Evolutionary conservation across 2,797 vertebrate genomes (phyloP), one percentile per base, ranked within the genome.

Genomic region (Sebastiscus albofasciatus): DNA sequence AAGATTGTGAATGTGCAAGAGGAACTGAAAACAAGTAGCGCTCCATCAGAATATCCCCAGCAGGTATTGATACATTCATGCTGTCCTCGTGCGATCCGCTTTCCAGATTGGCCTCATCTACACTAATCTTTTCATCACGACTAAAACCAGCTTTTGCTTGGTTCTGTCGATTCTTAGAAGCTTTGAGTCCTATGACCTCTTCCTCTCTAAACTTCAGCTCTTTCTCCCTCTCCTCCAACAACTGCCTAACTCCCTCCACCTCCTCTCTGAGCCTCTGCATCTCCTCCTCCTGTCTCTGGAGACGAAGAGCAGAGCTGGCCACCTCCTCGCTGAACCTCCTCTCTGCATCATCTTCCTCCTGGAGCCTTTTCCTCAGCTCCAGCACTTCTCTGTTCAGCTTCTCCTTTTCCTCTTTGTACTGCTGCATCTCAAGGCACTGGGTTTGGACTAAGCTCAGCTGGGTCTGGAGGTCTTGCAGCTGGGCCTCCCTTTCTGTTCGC

Each of bases 321-420:
- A 83, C 80, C 58, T 94, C 90, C 33, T 76, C 79, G 10, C 86
- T 90, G 20, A 78, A 81, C 56, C 81, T 94, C 49, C 26, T 88
- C 46, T 10, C 46, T 16, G 46, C 67, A 72, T 93, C 88, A 59
- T 90, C 85, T 55, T 95, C 95, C 64, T 91, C 77, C 56, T 86
- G 80, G 56, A 72, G 88, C 60, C 72, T 95, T 71, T 86, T 89
- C 70, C 91, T 95, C 85, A 97, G 92, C 72, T 95, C 89, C 20
- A 86, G 64, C 33, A 96, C 93, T 73, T 97, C 95, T 59, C 84
- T 78, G 87, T 96, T 96, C 31, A 96, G 91, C 16, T 78, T 84
- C 65, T 96, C 94, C 65, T 97, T 96, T 81, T 97, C 97, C 5
- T 83, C 86, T 85, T 96, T 96, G 77, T 92, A 93, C 70, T 39